Percentiles rank a stretch among this genome's conserved stretches.
These are phyloP conservation scores for Muntiacus reevesi DNA, from an alignment of 2,113 vertebrate species.

Conservation along the genomic window DNA sequence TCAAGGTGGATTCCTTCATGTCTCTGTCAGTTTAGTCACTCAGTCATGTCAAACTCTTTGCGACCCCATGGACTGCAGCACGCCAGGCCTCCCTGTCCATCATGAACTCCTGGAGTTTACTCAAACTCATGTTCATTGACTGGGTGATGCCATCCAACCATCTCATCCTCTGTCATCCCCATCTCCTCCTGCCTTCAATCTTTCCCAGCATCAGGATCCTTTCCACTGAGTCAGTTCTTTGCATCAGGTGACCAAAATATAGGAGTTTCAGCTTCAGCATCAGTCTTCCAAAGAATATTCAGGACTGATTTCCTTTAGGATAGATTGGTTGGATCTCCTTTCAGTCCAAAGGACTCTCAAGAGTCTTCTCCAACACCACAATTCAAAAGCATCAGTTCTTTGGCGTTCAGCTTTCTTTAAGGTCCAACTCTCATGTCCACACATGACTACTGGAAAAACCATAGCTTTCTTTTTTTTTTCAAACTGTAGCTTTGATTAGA, in stretches of 20 bases:
- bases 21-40: background rate
- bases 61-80: background rate
- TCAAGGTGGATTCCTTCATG: background rate
- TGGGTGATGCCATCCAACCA: background rate
- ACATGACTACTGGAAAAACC: background rate
- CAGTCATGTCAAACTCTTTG: background rate
- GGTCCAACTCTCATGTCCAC: background rate
- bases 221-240: background rate
- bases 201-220: background rate
- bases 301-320: background rate
- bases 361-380: background rate
- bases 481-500: background rate
- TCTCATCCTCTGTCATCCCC: background rate
- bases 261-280: background rate
- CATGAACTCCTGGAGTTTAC: background rate
- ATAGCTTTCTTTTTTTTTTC: background rate
- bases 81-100: background rate
- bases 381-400: background rate
- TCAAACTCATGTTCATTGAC: background rate
- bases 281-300: background rate
- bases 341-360: background rate
- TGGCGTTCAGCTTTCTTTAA: rapidly evolving
- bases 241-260: background rate
- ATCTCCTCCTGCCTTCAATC: background rate
- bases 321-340: background rate